Evolutionary conservation across 2,797 vertebrate genomes (phyloP).

Genomic region (Thunnus albacares): DNA sequence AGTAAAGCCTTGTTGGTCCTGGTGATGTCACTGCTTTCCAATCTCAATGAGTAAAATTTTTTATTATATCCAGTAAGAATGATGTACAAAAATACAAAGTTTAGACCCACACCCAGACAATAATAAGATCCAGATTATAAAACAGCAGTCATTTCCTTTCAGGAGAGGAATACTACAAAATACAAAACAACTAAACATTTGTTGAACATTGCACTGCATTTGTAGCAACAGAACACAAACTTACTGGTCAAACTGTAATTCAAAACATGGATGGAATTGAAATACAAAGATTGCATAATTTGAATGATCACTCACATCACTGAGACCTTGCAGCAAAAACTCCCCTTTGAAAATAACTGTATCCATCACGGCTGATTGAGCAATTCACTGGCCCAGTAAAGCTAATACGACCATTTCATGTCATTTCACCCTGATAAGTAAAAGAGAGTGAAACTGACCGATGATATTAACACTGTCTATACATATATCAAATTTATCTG

Average conservation of each 20-base stretch:
- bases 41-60: no score
- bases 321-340: slow-evolving; percentile 24
- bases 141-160: neutral
- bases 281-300: slow-evolving; percentile 4
- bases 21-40: neutral
- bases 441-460: neutral
- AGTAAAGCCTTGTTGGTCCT: neutral
- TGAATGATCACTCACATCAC: neutral
- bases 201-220: neutral
- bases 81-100: neutral
- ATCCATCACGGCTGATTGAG: slow-evolving; percentile 23
- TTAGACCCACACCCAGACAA: neutral
- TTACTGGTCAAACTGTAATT: neutral
- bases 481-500: neutral
- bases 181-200: neutral
- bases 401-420: slow-evolving; percentile 6
- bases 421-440: neutral
- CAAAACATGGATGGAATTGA: neutral
- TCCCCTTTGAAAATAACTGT: neutral
- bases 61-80: neutral
- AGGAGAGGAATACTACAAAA: neutral
- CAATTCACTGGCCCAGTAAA: slow-evolving; percentile 40
- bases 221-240: neutral
- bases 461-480: neutral
- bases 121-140: neutral